phyloP scores from a whole-genome alignment of 23 tunicate genomes.

The Styela clava region DNA sequence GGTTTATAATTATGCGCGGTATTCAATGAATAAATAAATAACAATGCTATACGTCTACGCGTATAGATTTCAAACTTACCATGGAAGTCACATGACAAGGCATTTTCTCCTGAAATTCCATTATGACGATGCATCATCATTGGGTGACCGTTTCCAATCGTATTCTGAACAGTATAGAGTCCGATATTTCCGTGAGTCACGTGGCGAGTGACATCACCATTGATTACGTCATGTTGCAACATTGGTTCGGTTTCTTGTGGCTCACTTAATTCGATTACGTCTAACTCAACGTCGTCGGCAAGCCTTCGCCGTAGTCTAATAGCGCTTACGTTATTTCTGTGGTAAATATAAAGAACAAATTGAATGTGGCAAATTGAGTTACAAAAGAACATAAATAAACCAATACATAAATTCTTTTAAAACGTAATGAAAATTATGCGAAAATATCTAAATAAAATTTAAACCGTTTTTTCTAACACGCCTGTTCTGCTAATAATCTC shows the following conservation, averaged over 20 bases:
- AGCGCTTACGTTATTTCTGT: background rate
- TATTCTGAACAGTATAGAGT: background rate
- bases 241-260: background rate
- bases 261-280: background rate
- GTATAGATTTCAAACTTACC: background rate
- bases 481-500: too few relatives aligned
- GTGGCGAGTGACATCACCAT: background rate
- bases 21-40: too few relatives aligned
- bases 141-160: background rate
- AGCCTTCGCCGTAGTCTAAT: background rate
- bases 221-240: background rate
- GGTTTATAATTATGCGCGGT: too few relatives aligned
- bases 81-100: background rate
- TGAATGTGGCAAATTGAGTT: too few relatives aligned
- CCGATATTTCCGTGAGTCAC: background rate
- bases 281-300: background rate
- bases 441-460: too few relatives aligned
- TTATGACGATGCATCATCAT: background rate
- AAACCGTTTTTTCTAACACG: too few relatives aligned
- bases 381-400: too few relatives aligned
- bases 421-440: too few relatives aligned
- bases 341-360: too few relatives aligned
- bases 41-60: too few relatives aligned
- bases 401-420: too few relatives aligned
- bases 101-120: background rate